A percentile compares a stretch with the other conserved stretches of the same genome.
Evolutionary conservation across 2,888 invertebrate genomes (phyloP).

Genomic region (Polymixis lichenea): DNA sequence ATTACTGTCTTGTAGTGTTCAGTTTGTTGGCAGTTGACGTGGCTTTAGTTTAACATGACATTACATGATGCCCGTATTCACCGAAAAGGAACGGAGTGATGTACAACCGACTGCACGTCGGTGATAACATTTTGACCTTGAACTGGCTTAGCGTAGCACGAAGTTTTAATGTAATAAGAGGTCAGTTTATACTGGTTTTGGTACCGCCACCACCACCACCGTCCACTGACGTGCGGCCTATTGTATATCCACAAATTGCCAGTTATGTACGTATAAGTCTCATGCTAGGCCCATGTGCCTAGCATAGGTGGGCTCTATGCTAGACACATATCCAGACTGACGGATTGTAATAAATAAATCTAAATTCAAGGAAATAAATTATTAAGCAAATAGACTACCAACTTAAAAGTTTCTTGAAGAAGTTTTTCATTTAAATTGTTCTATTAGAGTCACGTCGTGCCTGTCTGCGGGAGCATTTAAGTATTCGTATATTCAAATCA

Average conservation of each 20-base stretch:
- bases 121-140: background rate
- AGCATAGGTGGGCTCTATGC: too few relatives aligned
- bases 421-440: too few relatives aligned
- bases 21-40: slow-evolving; percentile 6
- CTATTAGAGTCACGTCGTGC: too few relatives aligned
- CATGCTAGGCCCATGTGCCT: too few relatives aligned
- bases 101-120: background rate
- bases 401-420: background rate
- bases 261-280: background rate
- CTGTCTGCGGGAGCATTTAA: too few relatives aligned
- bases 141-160: background rate
- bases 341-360: background rate
- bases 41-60: background rate
- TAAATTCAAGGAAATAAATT: too few relatives aligned
- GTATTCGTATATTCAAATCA: too few relatives aligned
- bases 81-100: too few relatives aligned
- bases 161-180: too few relatives aligned
- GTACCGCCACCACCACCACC: too few relatives aligned
- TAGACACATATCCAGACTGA: background rate
- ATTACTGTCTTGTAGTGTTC: slow-evolving; percentile 5
- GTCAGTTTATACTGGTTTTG: background rate
- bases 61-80: background rate
- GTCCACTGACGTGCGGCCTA: too few relatives aligned
- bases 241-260: background rate
- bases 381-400: background rate